These are phyloP conservation scores for Plumapathes pennacea DNA, from an alignment of 92 coral and sea anemone species.

Conservation along the genomic window DNA sequence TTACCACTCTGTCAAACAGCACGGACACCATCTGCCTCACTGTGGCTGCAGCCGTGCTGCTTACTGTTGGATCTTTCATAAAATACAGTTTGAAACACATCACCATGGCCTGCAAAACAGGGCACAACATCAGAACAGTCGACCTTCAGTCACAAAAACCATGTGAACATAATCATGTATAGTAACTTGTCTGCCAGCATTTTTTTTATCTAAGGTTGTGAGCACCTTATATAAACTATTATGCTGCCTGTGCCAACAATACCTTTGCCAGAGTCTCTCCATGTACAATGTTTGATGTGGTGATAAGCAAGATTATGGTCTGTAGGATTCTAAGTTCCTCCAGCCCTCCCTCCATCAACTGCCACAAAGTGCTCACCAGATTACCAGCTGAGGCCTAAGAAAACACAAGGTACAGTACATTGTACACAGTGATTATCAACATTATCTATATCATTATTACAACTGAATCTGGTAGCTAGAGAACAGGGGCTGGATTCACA, in stretches of 20 bases:
- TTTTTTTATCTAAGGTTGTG: too few species aligned
- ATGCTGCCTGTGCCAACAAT: too few species aligned
- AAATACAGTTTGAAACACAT: constrained; percentile 91
- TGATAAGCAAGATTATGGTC: constrained; percentile 79
- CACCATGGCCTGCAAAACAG: constrained; percentile 82
- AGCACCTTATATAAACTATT: too few species aligned
- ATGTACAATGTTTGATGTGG: constrained; percentile 87
- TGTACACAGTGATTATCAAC: neutral
- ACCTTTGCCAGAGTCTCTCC: constrained; percentile 95
- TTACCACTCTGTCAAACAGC: constrained; percentile 89
- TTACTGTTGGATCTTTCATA: constrained; percentile 87
- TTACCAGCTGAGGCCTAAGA: constrained; percentile 75
- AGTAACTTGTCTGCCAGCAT: too few species aligned
- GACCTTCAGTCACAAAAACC: too few species aligned
- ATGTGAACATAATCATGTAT: too few species aligned
- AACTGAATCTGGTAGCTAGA: neutral
- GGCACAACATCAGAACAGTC: neutral
- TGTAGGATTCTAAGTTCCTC: constrained; percentile 94
- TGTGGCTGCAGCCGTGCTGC: constrained; percentile 97
- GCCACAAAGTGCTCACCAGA: constrained; percentile 84
- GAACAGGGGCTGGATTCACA: neutral
- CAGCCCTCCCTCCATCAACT: constrained; percentile 89
- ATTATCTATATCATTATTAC: neutral
- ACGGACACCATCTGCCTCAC: constrained; percentile 98
- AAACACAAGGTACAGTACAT: neutral